A percentile compares a stretch with the other conserved stretches of the same genome.
Evolutionary conservation across 2,113 vertebrate species (phyloP).

Genomic region (Prietella phreatophila): DNA sequence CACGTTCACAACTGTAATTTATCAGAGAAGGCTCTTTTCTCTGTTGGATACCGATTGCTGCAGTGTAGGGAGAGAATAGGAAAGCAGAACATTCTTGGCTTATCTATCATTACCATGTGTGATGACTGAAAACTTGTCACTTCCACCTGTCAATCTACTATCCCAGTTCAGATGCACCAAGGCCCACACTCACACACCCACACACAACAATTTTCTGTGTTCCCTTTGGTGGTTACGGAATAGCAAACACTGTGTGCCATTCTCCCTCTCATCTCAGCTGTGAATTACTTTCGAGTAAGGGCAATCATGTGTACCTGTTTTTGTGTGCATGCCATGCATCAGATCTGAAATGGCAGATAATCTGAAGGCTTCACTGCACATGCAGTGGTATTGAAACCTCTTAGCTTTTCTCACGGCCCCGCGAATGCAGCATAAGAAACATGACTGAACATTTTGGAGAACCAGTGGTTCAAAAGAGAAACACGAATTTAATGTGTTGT

Average conservation of each 20-base stretch:
- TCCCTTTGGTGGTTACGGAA: slow-evolving; percentile 38
- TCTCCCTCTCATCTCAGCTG: slow-evolving; percentile 58
- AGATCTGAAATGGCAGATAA: not conserved
- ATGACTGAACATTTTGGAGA: not conserved
- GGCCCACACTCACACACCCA: not conserved
- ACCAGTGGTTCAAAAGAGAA: not conserved
- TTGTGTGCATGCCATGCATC: slow-evolving; percentile 21
- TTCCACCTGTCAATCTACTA: slow-evolving; percentile 18
- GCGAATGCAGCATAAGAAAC: not conserved
- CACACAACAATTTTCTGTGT: not conserved
- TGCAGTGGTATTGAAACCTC: not conserved
- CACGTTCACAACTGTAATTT: slow-evolving; percentile 33
- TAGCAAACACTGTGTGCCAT: slow-evolving; percentile 19
- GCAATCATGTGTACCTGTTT: slow-evolving; percentile 26
- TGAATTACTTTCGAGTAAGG: slow-evolving; percentile 68
- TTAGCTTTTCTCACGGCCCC: no score
- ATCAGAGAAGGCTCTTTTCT: slow-evolving; percentile 16
- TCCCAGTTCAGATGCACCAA: not conserved
- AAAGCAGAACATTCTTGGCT: slow-evolving; percentile 15
- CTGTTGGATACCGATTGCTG: slow-evolving; percentile 15
- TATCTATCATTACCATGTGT: not conserved
- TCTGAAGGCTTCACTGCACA: not conserved
- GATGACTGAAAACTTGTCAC: not conserved
- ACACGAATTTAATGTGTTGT: slow-evolving; percentile 38
- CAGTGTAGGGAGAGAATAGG: slow-evolving; percentile 52